phyloP scores from a whole-genome alignment of 1,140 invertebrate genomes.

The Temnothorax curvispinosus region DNA sequence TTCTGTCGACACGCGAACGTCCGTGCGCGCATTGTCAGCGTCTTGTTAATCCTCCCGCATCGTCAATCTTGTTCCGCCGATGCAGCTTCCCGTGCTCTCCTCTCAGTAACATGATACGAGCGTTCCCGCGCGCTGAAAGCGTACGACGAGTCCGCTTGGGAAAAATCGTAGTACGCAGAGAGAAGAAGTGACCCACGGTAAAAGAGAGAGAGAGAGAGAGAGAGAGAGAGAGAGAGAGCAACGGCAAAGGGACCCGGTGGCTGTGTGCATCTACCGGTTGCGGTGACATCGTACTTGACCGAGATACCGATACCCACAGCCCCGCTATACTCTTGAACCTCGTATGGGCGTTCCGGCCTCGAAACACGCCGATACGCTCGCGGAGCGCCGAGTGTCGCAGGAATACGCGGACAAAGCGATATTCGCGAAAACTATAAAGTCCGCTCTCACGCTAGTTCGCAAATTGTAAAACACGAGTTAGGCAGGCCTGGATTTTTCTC shows the following conservation, averaged over 20 bases:
- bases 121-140: not conserved
- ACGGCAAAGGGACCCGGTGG: not conserved
- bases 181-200: not conserved
- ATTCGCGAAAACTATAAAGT: conserved; percentile 14
- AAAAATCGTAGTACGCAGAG: conserved; percentile 28
- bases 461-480: not conserved
- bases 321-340: conserved; percentile 38
- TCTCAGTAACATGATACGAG: conserved; percentile 46
- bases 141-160: conserved; percentile 22
- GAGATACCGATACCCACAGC: conserved; percentile 43
- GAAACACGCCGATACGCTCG: conserved; percentile 16
- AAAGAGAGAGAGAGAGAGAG: not conserved
- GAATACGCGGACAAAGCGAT: conserved; percentile 4
- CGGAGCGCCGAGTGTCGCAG: not conserved
- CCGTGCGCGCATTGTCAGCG: conserved; percentile 46
- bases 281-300: conserved; percentile 57
- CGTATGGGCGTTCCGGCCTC: conserved; percentile 39
- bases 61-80: conserved; percentile 57
- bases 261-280: not conserved
- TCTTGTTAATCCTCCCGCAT: conserved; percentile 58
- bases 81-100: conserved; percentile 42
- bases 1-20: conserved; percentile 25
- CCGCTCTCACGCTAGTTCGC: not conserved
- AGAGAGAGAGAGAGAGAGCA: conserved; percentile 27
- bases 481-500: not conserved